Evolutionary conservation across 2,113 vertebrate genomes (phyloP), one percentile per base, ranked within the genome.

Genomic region (Sturnus vulgaris): DNA sequence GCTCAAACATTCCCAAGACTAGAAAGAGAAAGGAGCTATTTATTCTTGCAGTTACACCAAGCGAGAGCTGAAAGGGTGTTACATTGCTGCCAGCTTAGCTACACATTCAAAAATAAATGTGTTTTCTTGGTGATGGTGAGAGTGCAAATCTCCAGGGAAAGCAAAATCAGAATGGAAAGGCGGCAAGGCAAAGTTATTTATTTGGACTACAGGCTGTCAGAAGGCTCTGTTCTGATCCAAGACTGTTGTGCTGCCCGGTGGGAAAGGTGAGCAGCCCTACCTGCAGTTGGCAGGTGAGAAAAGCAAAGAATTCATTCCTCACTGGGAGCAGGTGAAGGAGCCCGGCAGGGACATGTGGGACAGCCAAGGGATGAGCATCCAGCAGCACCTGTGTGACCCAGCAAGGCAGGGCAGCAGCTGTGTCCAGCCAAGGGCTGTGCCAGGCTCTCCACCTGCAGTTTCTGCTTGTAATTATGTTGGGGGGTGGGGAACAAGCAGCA

Each of bases 101-200:
- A 75, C 78, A 69, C 37, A 20, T 82, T 84, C 92, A 83, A 83
- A 96, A 94, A 93, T 93, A 96, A 94, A 92, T 47, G 79, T 53
- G 75, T 61, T 83, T 76, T 75, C 80, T 44, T 69, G 59, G 55
- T 80, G 76, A 61, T 39, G 68, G 46, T 24, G 72, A 82, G 79
- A 78, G 61, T 2, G 10, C 78, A 78, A 63, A 68, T 70, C 88
- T 83, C 35, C 1, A 7, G 50, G 72, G 86, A 82, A 86, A 77
- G 79, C 18, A 75, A 90, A 70, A 72, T 77, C 46, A 64, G 81
- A 94, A 83, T 9, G 75, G 68, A 83, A 83, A 66, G 71, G 50
- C 35, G 2, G 49, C 0, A 0, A 77, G 68, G 49, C 64, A 63
- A 44, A 89, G 65, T 18, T 11, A 61, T 66, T 94, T 87, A 81